A percentile compares a stretch with the other conserved stretches of the same genome.
Evolutionary conservation across 1,140 invertebrate genomes (phyloP).

Genomic region (Achroia grisella): DNA sequence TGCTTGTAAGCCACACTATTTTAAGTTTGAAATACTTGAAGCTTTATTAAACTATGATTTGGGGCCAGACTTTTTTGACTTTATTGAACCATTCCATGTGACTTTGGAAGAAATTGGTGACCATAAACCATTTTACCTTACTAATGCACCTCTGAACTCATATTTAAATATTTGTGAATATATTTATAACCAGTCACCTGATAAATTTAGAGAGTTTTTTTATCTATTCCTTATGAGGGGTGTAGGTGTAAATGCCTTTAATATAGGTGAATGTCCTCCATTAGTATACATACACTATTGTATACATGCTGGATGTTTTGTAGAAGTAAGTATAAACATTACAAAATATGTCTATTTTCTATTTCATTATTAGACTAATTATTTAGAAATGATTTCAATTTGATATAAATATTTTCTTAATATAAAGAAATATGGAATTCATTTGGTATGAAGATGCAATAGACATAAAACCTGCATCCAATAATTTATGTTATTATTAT

Average conservation of each 20-base stretch:
- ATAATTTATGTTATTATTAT: no score
- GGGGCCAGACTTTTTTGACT: slow-evolving; percentile 60
- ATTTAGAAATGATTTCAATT: no score
- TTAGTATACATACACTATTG: slow-evolving; percentile 63
- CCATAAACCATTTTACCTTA: slow-evolving; percentile 33
- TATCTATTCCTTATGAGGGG: slow-evolving; percentile 60
- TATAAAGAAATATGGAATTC: no score
- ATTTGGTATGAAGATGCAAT: no score
- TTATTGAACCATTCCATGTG: slow-evolving; percentile 43
- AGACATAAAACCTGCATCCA: no score
- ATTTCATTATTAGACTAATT: no score
- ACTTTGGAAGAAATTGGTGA: slow-evolving; percentile 45
- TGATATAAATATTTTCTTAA: no score
- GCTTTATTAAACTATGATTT: slow-evolving; percentile 49
- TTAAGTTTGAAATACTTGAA: slow-evolving; percentile 56
- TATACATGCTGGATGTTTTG: slow-evolving; percentile 44
- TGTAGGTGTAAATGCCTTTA: slow-evolving; percentile 46
- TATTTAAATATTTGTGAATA: slow-evolving; percentile 65
- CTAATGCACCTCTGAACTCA: slow-evolving; percentile 55
- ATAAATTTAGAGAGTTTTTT: slow-evolving; percentile 55
- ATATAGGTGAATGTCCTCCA: slow-evolving; percentile 60
- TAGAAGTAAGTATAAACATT: slow-evolving; percentile 49
- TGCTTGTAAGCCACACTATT: slow-evolving; percentile 65
- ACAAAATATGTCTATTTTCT: no score
- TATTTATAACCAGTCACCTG: slow-evolving; percentile 49